Evolutionary conservation across 2,797 vertebrate species (phyloP).

Genomic region (Eulemur mongoz): DNA sequence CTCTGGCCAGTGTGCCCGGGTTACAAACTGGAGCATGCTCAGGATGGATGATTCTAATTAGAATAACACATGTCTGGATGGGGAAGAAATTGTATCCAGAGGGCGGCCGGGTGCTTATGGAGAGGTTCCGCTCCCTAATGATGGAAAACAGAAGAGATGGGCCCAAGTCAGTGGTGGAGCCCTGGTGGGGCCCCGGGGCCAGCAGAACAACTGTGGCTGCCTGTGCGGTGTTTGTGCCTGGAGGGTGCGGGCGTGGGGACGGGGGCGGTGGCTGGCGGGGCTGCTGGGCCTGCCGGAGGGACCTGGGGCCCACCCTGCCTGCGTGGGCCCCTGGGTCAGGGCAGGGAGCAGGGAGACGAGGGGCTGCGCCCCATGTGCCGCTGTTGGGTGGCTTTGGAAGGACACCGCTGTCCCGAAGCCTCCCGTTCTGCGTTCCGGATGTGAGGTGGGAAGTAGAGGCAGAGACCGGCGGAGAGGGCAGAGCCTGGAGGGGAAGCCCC

Average conservation of each 20-base stretch:
- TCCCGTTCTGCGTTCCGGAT: rapidly evolving
- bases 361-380: neutral
- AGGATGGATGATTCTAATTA: neutral
- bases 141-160: neutral
- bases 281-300: neutral
- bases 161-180: neutral
- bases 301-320: neutral
- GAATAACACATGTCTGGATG: rapidly evolving
- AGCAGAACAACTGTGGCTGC: rapidly evolving
- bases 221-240: neutral
- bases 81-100: neutral
- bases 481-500: neutral
- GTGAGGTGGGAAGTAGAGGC: too few species aligned
- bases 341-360: neutral
- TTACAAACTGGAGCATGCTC: neutral
- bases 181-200: rapidly evolving
- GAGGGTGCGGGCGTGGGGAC: rapidly evolving
- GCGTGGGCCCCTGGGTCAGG: rapidly evolving
- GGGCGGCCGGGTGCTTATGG: neutral
- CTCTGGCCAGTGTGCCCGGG: rapidly evolving
- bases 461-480: neutral
- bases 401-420: neutral
- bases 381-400: neutral
- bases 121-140: neutral
- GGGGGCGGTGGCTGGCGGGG: rapidly evolving